phyloP scores from a whole-genome alignment of 2,113 vertebrate genomes.

The Zosterops japonicus region DNA sequence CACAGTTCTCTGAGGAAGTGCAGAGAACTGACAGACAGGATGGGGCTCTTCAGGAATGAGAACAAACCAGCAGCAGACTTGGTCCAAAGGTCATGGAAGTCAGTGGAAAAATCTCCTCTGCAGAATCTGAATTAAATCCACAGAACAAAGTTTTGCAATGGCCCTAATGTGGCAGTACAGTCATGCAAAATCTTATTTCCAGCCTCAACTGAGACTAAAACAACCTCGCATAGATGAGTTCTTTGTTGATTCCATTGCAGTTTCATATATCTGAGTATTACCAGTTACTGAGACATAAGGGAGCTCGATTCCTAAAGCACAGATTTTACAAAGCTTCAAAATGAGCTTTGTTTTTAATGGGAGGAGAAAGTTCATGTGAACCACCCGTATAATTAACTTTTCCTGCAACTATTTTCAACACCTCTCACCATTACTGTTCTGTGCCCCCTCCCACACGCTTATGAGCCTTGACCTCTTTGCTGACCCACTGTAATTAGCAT shows the following conservation, averaged over 20 bases:
- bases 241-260: neutral
- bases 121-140: neutral
- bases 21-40: neutral
- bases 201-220: neutral
- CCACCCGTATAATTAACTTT: neutral
- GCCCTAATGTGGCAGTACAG: neutral
- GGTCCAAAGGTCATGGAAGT: neutral
- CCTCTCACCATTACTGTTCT: neutral
- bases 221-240: neutral
- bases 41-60: neutral
- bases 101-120: neutral
- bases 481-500: conserved; percentile 1
- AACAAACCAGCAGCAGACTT: neutral
- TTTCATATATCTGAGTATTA: neutral
- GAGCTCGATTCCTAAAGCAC: neutral
- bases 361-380: neutral
- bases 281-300: neutral
- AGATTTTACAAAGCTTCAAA: conserved; percentile 11
- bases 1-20: neutral
- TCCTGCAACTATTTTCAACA: neutral
- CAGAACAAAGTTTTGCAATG: neutral
- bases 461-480: neutral
- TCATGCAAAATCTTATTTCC: neutral
- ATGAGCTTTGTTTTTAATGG: neutral
- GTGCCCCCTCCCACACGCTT: neutral